Base-by-base conservation (phyloP, 2,113 vertebrate species). In the Datnioides undecimradiatus region DNA sequence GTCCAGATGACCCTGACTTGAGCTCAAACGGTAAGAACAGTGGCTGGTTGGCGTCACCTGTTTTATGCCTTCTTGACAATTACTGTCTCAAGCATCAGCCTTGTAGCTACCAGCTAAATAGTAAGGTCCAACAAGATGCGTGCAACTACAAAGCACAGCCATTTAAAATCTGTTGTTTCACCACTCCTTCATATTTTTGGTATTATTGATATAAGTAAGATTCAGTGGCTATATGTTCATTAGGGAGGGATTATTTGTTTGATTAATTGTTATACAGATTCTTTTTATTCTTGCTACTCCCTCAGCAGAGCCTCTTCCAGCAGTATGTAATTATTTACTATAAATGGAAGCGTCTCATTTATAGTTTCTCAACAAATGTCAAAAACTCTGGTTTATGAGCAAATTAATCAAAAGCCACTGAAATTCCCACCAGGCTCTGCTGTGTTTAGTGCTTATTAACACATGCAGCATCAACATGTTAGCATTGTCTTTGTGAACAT, bases 1-100 rank as follows among this genome's bases (percentile, higher is more conserved):
- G 98, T 84, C 97, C 97, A 0, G 93, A 95, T 84, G 95, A 95
- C 67, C 92, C 93, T 16, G 96, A 96, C 72, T 95, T 96, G 31
- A 94, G 96, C 74, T 48, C 93, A 43, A 82, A 94, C 25, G 97
- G 97, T 99, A 95, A 59, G 90, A 83, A n/a, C n/a, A n/a, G n/a
- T n/a, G n/a, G n/a, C 21, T 17, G 27, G 41, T 2, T 23, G 27
- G 3, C 34, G 45, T 68, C 27, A 34, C 19, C 34, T 51, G 3
- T 34, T 70, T 25, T 19, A 52, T 51, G 13, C 31, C 27, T 60
- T 21, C 55, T 21, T 23, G 16, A n/a, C 6, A 57, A 43, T n/a
- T 17, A 34, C 17, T 62, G 46, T 9, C 12, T 55, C 10, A 43
- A 62, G 52, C 13, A 2, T 27, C 21, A 36, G 17, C 36, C 63